Evolutionary conservation across 2,113 vertebrate species (phyloP), one percentile per base, ranked within the genome.

Genomic region (Herpailurus yagouaroundi): DNA sequence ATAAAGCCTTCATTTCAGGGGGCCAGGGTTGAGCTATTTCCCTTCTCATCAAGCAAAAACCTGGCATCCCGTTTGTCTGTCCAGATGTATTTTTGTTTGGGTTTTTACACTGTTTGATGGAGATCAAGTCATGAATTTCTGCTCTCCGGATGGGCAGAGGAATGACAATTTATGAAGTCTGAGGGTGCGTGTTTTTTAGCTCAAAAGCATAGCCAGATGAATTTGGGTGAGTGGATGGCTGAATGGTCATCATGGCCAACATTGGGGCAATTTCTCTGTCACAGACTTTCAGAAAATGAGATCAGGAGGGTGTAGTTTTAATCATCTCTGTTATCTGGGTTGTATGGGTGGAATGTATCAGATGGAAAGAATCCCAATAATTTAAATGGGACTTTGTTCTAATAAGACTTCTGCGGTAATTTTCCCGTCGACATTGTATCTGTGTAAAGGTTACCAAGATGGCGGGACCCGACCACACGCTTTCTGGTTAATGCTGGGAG

Each of bases 1-100:
- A 98, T 90, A 98, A 98, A 97, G 55, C 73, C 97, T 97, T 91
- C 85, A 94, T 98, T 98, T 97, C 97, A 89, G 96, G 93, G 91
- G 96, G 97, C 97, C 98, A 69, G 97, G 94, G 90, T 76, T 96
- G 91, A 96, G 95, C 91, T 82, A 52, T 97, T 98, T 97, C 97
- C 91, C 97, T 96, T 87, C 84, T 91, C 97, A 97, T 98, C 96
- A 94, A 63, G 76, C 81, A 87, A 55, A 98, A 98, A 91, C 68
- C 96, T 97, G 89, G 95, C 97, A 97, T 71, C 97, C 64, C 96
- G 74, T 85, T 97, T 94, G 76, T 92, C 98, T 79, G 81, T 96
- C 89, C 90, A 96, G 97, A 97, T 98, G 85, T 0, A 1, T 95
- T 98, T 98, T 84, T 97, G 97, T 98, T 98, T 98, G 89, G 77